phyloP scores from a whole-genome alignment of 2,888 invertebrate genomes.

The Artemia sinica region DNA sequence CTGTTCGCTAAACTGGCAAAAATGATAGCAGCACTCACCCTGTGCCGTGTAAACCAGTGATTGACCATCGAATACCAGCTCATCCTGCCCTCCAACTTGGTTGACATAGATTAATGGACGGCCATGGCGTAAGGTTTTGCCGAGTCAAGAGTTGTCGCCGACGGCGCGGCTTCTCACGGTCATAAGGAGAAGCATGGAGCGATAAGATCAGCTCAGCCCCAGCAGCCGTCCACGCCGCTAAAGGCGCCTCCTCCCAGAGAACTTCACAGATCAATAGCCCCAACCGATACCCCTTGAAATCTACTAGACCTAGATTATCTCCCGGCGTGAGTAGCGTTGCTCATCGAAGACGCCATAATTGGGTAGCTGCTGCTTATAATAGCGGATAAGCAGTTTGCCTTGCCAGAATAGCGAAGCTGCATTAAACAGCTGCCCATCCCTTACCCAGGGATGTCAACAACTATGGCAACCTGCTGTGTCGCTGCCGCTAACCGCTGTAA shows the following conservation, averaged over 20 bases:
- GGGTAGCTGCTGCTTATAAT: slow-evolving; percentile 16
- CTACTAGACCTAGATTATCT: neutral
- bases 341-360: slow-evolving; percentile 19
- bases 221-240: neutral
- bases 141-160: neutral
- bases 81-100: neutral
- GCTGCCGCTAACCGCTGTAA: neutral
- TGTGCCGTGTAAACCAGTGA: neutral
- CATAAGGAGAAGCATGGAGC: neutral
- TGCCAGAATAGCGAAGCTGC: neutral
- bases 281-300: neutral
- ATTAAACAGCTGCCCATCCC: no score
- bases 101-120: neutral
- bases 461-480: neutral
- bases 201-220: neutral
- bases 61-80: slow-evolving; percentile 4
- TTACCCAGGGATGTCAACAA: no score
- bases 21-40: neutral
- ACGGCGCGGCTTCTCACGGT: neutral
- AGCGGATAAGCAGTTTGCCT: neutral
- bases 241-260: neutral
- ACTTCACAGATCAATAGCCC: slow-evolving; percentile 20
- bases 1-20: neutral
- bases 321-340: slow-evolving; percentile 16
- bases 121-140: neutral